Percentiles rank a stretch among this genome's conserved stretches.
Conservation (phyloP, 2,888 invertebrate genomes). For the Notodonta dromedarius region DNA sequence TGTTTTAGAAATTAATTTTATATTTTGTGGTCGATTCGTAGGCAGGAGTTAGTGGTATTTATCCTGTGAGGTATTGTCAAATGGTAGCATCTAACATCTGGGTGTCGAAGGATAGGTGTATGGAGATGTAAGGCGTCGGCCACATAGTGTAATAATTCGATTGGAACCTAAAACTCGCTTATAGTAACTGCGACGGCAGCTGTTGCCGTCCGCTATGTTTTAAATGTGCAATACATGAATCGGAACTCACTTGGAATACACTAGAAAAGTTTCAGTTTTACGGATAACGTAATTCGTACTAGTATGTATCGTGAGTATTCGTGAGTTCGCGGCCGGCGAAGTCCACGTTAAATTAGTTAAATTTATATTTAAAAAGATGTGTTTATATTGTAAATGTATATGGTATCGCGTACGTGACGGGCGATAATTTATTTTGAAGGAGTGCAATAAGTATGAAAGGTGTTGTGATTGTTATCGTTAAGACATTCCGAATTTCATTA, state of each 20-base stretch:
- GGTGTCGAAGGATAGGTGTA: neutral
- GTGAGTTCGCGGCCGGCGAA: conserved; percentile 57
- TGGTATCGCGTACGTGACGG: conserved; percentile 74
- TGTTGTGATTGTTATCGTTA: conserved; percentile 81
- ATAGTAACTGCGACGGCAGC: conserved; percentile 39
- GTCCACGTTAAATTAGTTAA: conserved; percentile 77
- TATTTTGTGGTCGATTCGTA: conserved; percentile 36
- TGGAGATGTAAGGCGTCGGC: conserved; percentile 30
- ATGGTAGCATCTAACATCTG: neutral
- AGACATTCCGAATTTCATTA: conserved; percentile 62
- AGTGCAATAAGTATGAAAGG: conserved; percentile 83
- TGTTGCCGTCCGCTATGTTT: conserved; percentile 37
- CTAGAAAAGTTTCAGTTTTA: conserved; percentile 62
- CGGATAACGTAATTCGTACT: conserved; percentile 41
- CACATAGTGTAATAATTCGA: conserved; percentile 43
- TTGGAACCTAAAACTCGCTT: conserved; percentile 48
- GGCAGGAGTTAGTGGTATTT: neutral
- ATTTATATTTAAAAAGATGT: conserved; percentile 80
- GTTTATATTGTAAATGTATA: conserved; percentile 83
- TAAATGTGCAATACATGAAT: conserved; percentile 33
- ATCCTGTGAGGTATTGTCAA: neutral
- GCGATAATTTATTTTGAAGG: conserved; percentile 80
- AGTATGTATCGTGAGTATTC: conserved; percentile 53
- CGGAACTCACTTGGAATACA: conserved; percentile 46
- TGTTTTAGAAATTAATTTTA: conserved; percentile 44